Evolutionary conservation across 2,888 invertebrate species (phyloP).

Genomic region (Dusona sp.): DNA sequence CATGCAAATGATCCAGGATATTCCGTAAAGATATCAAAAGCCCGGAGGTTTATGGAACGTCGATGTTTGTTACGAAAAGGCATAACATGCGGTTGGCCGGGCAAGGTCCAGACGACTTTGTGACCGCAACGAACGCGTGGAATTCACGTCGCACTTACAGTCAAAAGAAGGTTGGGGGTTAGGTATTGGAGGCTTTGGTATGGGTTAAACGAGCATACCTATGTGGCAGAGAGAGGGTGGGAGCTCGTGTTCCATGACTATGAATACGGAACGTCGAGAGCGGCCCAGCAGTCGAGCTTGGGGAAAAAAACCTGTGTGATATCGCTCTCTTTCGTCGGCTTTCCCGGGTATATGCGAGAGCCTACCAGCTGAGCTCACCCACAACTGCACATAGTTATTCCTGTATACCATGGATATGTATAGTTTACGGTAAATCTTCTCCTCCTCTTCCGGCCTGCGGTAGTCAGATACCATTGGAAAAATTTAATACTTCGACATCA

Average conservation of each 20-base stretch:
- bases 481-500: constrained; percentile 55
- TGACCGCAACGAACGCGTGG: constrained; percentile 56
- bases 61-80: constrained; percentile 46
- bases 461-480: constrained; percentile 40
- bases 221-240: constrained; percentile 17
- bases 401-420: not conserved
- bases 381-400: constrained; percentile 1
- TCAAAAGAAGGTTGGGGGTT: constrained; percentile 15
- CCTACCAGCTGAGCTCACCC: not conserved
- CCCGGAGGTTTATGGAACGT: not conserved
- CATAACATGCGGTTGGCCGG: constrained; percentile 46
- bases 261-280: constrained; percentile 62
- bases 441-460: constrained; percentile 27
- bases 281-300: not conserved
- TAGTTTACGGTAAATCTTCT: constrained; percentile 36
- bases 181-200: not conserved
- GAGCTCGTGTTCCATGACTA: constrained; percentile 61
- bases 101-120: constrained; percentile 50
- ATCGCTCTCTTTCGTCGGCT: constrained; percentile 62
- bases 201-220: constrained; percentile 22
- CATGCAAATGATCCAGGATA: not conserved
- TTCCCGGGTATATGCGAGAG: constrained; percentile 21
- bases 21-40: constrained; percentile 19
- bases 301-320: constrained; percentile 56
- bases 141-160: constrained; percentile 49